A percentile compares a stretch with the other conserved stretches of the same genome.
phyloP scores from a whole-genome alignment of 2,797 vertebrate genomes.

The Heterohyrax brucei region DNA sequence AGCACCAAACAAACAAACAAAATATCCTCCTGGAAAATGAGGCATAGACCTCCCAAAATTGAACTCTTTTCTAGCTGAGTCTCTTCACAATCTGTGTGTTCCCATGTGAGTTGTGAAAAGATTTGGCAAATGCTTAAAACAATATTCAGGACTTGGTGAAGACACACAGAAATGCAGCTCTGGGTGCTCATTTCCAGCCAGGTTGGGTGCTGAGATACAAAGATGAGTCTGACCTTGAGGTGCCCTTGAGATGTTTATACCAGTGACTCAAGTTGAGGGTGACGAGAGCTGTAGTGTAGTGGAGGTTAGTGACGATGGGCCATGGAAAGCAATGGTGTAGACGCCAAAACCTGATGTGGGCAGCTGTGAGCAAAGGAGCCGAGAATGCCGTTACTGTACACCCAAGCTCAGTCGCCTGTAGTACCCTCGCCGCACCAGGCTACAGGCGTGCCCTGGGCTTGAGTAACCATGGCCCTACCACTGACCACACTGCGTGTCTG shows the following conservation, averaged over 20 bases:
- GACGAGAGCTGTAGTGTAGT: fast-evolving
- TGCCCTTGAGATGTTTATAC: not conserved
- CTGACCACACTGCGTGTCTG: not conserved
- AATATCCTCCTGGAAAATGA: not conserved
- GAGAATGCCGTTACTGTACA: not conserved
- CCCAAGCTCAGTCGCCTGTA: fast-evolving
- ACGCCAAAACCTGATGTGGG: not conserved
- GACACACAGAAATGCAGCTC: not conserved
- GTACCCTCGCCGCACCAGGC: not conserved
- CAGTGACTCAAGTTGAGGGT: not conserved
- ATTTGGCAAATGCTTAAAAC: not conserved
- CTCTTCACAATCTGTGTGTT: not conserved
- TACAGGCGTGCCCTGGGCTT: fast-evolving
- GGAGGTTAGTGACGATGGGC: not conserved
- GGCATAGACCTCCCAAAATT: not conserved
- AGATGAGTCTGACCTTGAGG: not conserved
- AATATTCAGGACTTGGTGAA: not conserved
- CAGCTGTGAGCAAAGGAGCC: not conserved
- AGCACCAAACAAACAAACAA: not conserved
- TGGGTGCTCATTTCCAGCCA: not conserved
- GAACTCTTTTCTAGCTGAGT: not conserved
- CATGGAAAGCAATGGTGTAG: not conserved
- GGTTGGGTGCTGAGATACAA: not conserved
- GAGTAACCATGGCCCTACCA: not conserved
- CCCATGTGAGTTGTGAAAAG: not conserved